These are phyloP conservation scores for Halcyon leucocephala DNA, from an alignment of 2,797 vertebrate genomes.

Conservation along the genomic window DNA sequence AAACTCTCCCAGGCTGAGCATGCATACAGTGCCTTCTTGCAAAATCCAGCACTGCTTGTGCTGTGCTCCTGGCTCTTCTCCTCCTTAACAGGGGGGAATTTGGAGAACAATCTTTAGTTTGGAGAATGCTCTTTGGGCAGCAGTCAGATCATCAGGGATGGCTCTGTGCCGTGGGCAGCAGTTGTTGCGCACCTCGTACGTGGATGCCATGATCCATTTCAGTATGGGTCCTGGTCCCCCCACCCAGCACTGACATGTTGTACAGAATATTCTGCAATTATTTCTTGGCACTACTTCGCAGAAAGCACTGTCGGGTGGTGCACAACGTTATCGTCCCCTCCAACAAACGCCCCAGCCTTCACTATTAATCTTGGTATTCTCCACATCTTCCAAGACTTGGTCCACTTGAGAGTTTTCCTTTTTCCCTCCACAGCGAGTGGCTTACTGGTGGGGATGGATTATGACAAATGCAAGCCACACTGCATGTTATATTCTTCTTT, in stretches of 20 bases:
- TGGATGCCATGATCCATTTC: fast-evolving
- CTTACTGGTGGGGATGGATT: slow-evolving; percentile 37
- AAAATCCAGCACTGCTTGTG: fast-evolving
- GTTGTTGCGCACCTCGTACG: fast-evolving
- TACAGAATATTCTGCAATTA: neutral
- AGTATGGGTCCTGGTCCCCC: no score
- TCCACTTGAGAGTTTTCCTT: neutral
- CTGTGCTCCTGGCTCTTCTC: fast-evolving
- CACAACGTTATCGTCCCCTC: fast-evolving
- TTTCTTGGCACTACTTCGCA: neutral
- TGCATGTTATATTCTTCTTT: slow-evolving; percentile 14
- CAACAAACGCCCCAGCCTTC: neutral
- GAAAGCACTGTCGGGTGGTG: neutral
- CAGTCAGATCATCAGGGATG: fast-evolving
- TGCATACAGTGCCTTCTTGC: fast-evolving
- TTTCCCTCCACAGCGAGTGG: fast-evolving
- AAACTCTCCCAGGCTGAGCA: neutral
- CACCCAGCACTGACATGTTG: neutral
- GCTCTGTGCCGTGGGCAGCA: fast-evolving
- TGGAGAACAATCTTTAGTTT: fast-evolving
- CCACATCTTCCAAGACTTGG: neutral
- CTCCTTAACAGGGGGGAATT: neutral
- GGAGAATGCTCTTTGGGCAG: neutral
- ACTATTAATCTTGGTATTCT: neutral
- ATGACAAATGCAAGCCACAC: neutral